phyloP scores from a whole-genome alignment of 64 coral and sea anemone species.

The Stichodactyla mertensii region DNA sequence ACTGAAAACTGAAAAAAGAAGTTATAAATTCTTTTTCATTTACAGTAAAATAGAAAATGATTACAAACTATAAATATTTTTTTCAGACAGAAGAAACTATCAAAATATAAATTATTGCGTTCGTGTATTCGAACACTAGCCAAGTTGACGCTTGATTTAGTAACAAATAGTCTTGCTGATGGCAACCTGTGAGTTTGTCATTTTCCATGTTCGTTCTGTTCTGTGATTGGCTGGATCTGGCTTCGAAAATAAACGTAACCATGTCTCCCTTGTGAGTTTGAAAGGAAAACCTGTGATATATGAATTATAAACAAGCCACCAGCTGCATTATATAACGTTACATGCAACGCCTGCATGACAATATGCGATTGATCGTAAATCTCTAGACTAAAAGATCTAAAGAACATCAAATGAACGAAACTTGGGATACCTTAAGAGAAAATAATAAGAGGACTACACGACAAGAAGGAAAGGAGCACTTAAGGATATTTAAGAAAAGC shows the following conservation, averaged over 20 bases:
- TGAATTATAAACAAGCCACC: conserved; percentile 15
- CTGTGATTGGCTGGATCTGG: conserved; percentile 1
- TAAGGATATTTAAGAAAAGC: background rate
- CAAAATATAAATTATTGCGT: background rate
- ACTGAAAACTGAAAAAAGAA: too few species aligned
- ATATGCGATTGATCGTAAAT: background rate
- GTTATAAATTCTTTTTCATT: too few species aligned
- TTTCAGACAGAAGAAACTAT: background rate
- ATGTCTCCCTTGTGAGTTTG: background rate
- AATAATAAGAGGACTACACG: too few species aligned
- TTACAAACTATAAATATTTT: too few species aligned
- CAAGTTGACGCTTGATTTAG: background rate
- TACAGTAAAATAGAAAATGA: too few species aligned
- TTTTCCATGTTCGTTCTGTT: background rate
- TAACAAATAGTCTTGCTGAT: background rate
- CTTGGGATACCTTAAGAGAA: too few species aligned
- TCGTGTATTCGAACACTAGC: background rate
- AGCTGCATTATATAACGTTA: background rate
- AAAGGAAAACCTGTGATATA: background rate
- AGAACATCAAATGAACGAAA: too few species aligned
- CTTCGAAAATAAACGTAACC: background rate
- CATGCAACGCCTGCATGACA: background rate
- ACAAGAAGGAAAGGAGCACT: background rate
- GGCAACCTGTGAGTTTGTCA: background rate
- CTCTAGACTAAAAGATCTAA: too few species aligned